Evolutionary conservation across 92 coral and sea anemone species (phyloP), one percentile per base, ranked within the genome.

Genomic region (Blastomussa wellsi): DNA sequence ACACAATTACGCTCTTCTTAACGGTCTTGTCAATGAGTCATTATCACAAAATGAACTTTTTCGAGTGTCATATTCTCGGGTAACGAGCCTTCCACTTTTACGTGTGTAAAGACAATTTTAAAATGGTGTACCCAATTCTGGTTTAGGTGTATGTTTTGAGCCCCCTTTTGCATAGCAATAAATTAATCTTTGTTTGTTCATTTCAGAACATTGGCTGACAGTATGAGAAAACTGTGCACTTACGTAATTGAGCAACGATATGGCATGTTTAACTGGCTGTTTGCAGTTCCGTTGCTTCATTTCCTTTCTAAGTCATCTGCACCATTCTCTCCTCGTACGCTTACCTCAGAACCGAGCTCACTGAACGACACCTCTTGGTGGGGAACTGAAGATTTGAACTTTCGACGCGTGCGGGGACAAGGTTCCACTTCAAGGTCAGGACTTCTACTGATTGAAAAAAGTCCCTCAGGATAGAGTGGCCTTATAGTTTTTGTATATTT

Each of bases 201-300:
- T 52, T 35, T 79, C 71, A 89, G 92, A 26, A 77, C 11, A 35
- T 57, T 92, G 79, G 87, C 87, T 6, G 76, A 80, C 20, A 53
- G 81, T 36, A 41, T 92, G 88, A 47, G 15, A 0, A 44, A 52
- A 19, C 74, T 84, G 9, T 92, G 95, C 79, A 78, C 32, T 7
- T 76, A 69, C 73, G 85, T 72, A 8, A 90, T 88, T n/a, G 49
- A 75, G 24, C 0, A 84, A 31, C 71, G 76, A n/a, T 60, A 62
- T 0, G 85, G 53, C 19, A 44, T 82, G 53, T 80, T 80, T 73
- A 80, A 90, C 12, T 94, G 95, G 94, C 76, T 94, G 28, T 87
- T 88, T 7, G 95, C 93, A 0, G 62, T 94, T 2, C 98, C 98
- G 9, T 39, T 94, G 82, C 78, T 94, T 38, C 98, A 94, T 86